A percentile compares a stretch with the other conserved stretches of the same genome.
These are phyloP conservation scores for Colinus virginianus DNA, from an alignment of 2,113 vertebrate species.

Conservation along the genomic window DNA sequence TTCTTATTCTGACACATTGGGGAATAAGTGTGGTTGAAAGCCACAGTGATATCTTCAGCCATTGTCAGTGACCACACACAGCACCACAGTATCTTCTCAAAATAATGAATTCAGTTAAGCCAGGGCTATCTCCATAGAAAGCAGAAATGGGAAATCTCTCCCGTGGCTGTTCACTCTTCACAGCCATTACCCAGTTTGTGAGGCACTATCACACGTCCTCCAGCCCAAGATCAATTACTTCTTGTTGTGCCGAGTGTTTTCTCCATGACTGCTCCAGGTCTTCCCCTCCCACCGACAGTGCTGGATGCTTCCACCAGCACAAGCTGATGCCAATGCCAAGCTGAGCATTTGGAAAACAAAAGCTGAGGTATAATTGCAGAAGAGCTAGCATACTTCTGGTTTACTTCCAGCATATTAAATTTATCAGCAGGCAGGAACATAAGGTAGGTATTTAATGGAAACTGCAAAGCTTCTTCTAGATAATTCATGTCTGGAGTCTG, in stretches of 20 bases:
- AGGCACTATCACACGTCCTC: background rate
- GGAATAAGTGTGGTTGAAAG: background rate
- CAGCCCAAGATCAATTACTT: background rate
- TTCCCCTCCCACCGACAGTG: rapidly evolving
- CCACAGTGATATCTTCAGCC: background rate
- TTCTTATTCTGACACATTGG: background rate
- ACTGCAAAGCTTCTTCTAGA: background rate
- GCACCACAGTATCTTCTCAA: background rate
- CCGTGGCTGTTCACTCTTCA: background rate
- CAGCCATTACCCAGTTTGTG: rapidly evolving
- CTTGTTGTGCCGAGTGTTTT: background rate
- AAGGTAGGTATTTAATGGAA: background rate
- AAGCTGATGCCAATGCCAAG: background rate
- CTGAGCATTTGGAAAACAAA: background rate
- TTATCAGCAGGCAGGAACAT: background rate
- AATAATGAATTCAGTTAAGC: background rate
- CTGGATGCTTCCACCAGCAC: background rate
- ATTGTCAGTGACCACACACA: background rate
- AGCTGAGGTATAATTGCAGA: background rate
- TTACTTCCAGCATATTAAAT: background rate
- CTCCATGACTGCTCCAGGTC: background rate
- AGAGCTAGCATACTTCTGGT: background rate
- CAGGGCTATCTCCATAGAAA: background rate
- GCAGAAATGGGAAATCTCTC: background rate
- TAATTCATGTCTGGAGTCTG: background rate